Evolutionary conservation across 2,888 invertebrate genomes (phyloP).

Genomic region (Agonum fuliginosum): DNA sequence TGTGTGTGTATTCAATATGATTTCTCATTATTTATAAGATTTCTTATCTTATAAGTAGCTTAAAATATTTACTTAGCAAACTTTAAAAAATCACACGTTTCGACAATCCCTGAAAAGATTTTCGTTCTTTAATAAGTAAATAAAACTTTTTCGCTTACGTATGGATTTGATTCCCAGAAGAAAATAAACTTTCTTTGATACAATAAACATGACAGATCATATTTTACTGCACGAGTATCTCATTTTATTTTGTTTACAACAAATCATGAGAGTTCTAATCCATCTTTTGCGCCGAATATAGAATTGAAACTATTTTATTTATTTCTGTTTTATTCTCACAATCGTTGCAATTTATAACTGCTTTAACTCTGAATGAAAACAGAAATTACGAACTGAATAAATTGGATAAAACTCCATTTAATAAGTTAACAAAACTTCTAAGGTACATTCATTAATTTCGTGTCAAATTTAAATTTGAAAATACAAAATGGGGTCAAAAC

Average conservation of each 20-base stretch:
- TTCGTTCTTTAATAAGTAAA: not conserved
- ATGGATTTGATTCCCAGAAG: not conserved
- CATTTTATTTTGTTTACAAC: not conserved
- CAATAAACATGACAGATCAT: too few species aligned
- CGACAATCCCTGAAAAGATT: not conserved
- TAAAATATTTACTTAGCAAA: constrained; percentile 2
- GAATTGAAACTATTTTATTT: not conserved
- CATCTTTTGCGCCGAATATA: not conserved
- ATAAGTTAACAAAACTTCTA: constrained; percentile 32
- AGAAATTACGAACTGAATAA: constrained; percentile 21
- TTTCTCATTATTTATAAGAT: constrained; percentile 32
- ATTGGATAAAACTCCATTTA: constrained; percentile 29
- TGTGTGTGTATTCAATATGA: too few species aligned
- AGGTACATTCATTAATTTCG: constrained; percentile 33
- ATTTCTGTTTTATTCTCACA: not conserved
- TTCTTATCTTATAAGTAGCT: constrained; percentile 16
- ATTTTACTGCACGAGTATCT: not conserved
- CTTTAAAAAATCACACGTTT: not conserved
- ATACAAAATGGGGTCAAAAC: constrained; percentile 1
- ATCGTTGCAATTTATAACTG: not conserved
- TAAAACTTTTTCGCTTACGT: not conserved
- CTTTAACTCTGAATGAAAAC: constrained; percentile 20
- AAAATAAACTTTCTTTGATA: not conserved
- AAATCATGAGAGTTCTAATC: too few species aligned
- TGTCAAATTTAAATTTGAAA: constrained; percentile 36